phyloP scores from a whole-genome alignment of 2,113 vertebrate genomes.

The Tichodroma muraria region DNA sequence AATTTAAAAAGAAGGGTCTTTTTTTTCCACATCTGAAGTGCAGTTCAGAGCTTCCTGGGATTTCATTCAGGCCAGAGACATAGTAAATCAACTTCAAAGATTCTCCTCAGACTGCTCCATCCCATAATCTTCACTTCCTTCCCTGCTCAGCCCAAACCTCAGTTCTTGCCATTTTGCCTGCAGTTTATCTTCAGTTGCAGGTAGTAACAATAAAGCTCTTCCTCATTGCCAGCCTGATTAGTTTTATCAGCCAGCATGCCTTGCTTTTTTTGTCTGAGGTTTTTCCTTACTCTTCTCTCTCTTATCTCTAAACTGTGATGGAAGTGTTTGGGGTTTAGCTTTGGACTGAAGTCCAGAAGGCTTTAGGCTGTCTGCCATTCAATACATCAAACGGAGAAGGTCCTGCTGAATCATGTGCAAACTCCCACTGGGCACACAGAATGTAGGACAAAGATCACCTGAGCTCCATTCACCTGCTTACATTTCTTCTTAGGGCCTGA shows the following conservation, averaged over 20 bases:
- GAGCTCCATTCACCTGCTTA: not conserved
- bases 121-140: not conserved
- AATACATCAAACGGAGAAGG: not conserved
- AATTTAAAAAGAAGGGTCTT: not conserved
- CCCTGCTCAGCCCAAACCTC: not conserved
- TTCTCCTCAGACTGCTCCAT: not conserved
- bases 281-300: not conserved
- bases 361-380: not conserved
- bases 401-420: not conserved
- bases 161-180: not conserved
- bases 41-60: not conserved
- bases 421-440: not conserved
- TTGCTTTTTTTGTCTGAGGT: not conserved
- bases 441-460: not conserved
- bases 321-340: not conserved
- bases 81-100: not conserved
- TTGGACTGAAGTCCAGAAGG: not conserved
- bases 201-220: slow-evolving; percentile 33
- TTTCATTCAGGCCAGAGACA: not conserved
- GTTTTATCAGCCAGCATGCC: not conserved
- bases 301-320: not conserved
- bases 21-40: not conserved
- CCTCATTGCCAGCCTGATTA: not conserved
- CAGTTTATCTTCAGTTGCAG: slow-evolving; percentile 20
- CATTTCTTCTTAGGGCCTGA: not conserved